phyloP scores from a whole-genome alignment of 2,113 vertebrate genomes.

The Rhombomys opimus region DNA sequence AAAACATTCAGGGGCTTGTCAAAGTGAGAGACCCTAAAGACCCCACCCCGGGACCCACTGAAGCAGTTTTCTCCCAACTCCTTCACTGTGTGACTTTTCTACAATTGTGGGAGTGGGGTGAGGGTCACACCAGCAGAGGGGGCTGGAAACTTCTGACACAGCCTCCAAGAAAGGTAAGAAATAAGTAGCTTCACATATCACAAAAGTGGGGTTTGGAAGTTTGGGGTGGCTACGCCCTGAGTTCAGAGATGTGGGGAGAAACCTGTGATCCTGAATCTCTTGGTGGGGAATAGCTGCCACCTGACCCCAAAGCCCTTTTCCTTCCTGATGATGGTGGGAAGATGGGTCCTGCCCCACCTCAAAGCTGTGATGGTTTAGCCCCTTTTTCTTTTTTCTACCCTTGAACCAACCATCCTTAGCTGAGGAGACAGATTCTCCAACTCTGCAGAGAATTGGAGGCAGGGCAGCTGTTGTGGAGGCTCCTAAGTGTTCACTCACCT shows the following conservation, averaged over 20 bases:
- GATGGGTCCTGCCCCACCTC: not conserved
- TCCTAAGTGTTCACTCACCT: constrained; percentile 20
- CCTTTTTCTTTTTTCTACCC: not conserved
- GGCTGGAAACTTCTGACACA: constrained; percentile 62
- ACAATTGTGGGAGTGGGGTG: constrained; percentile 65
- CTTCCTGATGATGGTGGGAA: constrained; percentile 60
- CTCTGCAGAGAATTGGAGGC: not conserved
- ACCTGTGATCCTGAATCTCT: constrained; percentile 81
- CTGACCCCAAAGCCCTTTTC: constrained; percentile 73
- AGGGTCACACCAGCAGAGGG: constrained; percentile 69
- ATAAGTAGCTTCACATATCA: constrained; percentile 78
- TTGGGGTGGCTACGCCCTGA: constrained; percentile 81
- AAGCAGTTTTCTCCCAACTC: constrained; percentile 58
- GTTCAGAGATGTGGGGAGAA: constrained; percentile 81
- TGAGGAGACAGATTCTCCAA: not conserved
- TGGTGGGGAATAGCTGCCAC: constrained; percentile 76
- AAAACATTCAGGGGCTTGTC: constrained; percentile 88
- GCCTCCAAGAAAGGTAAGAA: constrained; percentile 78
- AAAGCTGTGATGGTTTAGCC: constrained; percentile 38
- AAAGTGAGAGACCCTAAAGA: constrained; percentile 84
- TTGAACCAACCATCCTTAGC: constrained; percentile 1
- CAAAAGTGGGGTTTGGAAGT: constrained; percentile 77
- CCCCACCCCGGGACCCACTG: constrained; percentile 75
- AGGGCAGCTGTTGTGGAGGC: constrained; percentile 28
- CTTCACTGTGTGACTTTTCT: constrained; percentile 63